Evolutionary conservation across 2,888 invertebrate genomes (phyloP), one percentile per base, ranked within the genome.

Genomic region (Aleiodes alternator): DNA sequence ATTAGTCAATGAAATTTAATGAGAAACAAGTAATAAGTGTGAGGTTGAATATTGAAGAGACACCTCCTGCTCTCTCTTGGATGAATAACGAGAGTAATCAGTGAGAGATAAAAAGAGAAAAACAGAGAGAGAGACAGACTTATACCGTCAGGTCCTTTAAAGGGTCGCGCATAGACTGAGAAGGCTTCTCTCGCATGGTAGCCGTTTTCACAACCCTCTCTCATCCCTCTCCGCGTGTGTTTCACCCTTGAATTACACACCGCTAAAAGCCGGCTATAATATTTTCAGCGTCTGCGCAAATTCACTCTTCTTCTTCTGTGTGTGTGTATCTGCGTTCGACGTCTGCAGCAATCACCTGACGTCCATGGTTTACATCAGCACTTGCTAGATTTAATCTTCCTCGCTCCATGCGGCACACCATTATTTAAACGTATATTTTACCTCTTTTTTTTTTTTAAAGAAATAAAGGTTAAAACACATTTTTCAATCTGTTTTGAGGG

Each of bases 111-210:
- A 23, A 23, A 23, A 23, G 23, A 23, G 23, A 23, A 23, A 23
- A 11, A 23, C n/a, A 43, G 2, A 50, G 14, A 53, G 3, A 31
- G 14, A 51, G 31, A 1, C 8, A 68, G 34, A 50, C n/a, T 50
- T 51, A 66, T 12, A 53, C 50, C 11, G 57, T 75, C 69, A 29
- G 71, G 57, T 69, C 69, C 59, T 72, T 29, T 68, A 69, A 72
- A 76, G 53, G 43, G 57, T 61, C 72, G 76, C 76, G 76, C 68
- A 69, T 72, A 59, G 53, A 76, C 76, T 76, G 64, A 76, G 72
- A 48, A 3, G 16, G 16, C 34, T 34, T 31, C 50, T 51, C 50
- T 31, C 50, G 31, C 34, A 68, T 68, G 68, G 50, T 68, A 31
- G 14, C 31, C 23, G 51, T 6, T 51, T 51, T 23, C 23, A 23